Evolutionary conservation across 2,888 invertebrate genomes (phyloP).

Genomic region (Callyntrura guangdongensis): DNA sequence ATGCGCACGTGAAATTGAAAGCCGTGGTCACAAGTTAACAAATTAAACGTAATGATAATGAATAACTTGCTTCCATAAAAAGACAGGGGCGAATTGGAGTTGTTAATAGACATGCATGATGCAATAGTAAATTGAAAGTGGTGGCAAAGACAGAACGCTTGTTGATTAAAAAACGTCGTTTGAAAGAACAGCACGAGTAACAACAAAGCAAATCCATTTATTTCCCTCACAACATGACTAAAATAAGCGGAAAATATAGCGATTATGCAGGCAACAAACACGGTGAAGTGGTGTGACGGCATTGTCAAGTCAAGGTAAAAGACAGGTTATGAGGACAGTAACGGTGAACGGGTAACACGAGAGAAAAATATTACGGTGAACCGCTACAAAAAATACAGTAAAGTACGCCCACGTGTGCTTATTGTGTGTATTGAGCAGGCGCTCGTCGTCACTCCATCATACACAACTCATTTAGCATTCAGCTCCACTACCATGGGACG

Average conservation of each 20-base stretch:
- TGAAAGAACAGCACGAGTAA: too few relatives aligned
- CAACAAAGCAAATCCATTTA: too few relatives aligned
- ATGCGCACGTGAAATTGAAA: too few relatives aligned
- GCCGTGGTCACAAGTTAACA: too few relatives aligned
- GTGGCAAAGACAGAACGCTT: too few relatives aligned
- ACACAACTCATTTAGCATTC: slow-evolving; percentile 71
- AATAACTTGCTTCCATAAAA: too few relatives aligned
- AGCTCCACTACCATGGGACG: slow-evolving; percentile 65
- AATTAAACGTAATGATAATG: too few relatives aligned
- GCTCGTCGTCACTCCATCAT: background rate
- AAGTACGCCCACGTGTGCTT: background rate
- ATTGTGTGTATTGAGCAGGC: background rate
- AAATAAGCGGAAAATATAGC: slow-evolving; percentile 2
- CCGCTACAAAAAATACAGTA: background rate
- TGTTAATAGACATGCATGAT: too few relatives aligned
- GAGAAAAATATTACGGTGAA: background rate
- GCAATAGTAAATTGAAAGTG: too few relatives aligned
- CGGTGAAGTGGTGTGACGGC: background rate
- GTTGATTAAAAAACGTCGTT: too few relatives aligned
- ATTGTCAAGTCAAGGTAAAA: slow-evolving; percentile 39
- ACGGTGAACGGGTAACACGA: background rate
- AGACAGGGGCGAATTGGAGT: too few relatives aligned
- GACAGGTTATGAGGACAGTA: slow-evolving; percentile 36
- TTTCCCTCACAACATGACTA: background rate
- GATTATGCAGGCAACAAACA: background rate